A percentile compares a stretch with the other conserved stretches of the same genome.
phyloP scores from a whole-genome alignment of 2,888 invertebrate genomes.

The Noctua fimbriata region DNA sequence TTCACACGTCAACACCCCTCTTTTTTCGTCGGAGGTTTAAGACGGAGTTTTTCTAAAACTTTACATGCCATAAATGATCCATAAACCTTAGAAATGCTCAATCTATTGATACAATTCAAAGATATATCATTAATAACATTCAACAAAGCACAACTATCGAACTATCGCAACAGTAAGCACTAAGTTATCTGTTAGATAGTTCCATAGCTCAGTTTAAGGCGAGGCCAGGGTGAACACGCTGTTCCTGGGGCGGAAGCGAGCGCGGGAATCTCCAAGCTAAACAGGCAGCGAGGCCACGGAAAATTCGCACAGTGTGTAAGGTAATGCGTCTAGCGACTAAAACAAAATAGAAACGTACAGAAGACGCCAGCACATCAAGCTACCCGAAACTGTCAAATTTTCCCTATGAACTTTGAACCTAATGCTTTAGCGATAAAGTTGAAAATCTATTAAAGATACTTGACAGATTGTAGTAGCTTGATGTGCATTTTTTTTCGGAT shows the following conservation, averaged over 20 bases:
- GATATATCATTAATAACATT: not conserved
- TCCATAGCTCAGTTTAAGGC: not conserved
- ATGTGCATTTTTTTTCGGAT: too few relatives aligned
- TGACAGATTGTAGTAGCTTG: too few relatives aligned
- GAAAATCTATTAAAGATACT: too few relatives aligned
- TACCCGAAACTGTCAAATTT: too few relatives aligned
- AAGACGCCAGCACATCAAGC: too few relatives aligned
- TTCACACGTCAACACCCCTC: not conserved
- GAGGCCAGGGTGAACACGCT: not conserved
- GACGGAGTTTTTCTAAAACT: not conserved
- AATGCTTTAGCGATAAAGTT: too few relatives aligned
- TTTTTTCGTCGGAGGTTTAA: not conserved
- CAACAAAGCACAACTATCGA: not conserved
- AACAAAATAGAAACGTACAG: too few relatives aligned
- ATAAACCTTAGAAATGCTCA: not conserved
- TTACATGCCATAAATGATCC: not conserved
- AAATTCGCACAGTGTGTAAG: not conserved
- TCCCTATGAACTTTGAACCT: too few relatives aligned
- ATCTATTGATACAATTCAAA: not conserved
- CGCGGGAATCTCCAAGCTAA: not conserved
- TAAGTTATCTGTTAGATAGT: conserved; percentile 14
- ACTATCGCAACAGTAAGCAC: conserved; percentile 5
- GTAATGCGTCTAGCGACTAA: not conserved
- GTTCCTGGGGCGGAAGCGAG: not conserved
- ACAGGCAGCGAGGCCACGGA: not conserved